Evolutionary conservation across 2,113 vertebrate species (phyloP), one percentile per base, ranked within the genome.

Genomic region (Microtus montanus): DNA sequence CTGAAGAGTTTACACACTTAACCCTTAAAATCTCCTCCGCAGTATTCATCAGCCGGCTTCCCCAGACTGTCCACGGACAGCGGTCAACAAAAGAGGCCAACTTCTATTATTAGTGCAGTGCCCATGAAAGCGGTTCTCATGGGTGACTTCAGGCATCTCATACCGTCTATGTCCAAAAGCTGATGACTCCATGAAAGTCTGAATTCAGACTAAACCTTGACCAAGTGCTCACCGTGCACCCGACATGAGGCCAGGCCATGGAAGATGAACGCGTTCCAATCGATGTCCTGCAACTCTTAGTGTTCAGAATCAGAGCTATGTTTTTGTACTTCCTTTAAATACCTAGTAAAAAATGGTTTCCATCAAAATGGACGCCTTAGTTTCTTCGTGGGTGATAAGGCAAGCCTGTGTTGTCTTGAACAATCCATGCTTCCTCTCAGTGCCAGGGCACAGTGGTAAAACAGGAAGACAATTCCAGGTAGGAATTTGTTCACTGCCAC

Each of bases 261-360:
- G 33, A 10, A 70, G 9, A 52, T 11, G 44, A 2, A 0, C 1
- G 2, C 7, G 54, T 30, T 7, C 0, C 3, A 1, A 6, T 61
- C 11, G 1, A 6, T 61, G 74, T 73, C 58, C 64, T 84, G 35
- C 11, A 44, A 28, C 49, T 64, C 75, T 83, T 35, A 64, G 66
- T 88, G 75, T 33, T 70, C 75, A 93, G 54, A 79, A 47, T 30
- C 71, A 68, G n/a, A 95, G 64, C 17, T 13, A 22, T 41, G 24
- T 17, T 93, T 93, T 70, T 61, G 71, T 71, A 78, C 47, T 84
- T 84, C 14, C 58, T 87, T 24, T 87, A 71, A 89, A 54, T 26
- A 68, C 7, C 49, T 52, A 3, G 24, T 68, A 61, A 82, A 82
- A 82, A 91, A 70, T 58, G 78, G 2, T 71, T 90, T 71, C n/a